Conservation (phyloP, 1,140 invertebrate genomes). For the Marisa cornuarietis region DNA sequence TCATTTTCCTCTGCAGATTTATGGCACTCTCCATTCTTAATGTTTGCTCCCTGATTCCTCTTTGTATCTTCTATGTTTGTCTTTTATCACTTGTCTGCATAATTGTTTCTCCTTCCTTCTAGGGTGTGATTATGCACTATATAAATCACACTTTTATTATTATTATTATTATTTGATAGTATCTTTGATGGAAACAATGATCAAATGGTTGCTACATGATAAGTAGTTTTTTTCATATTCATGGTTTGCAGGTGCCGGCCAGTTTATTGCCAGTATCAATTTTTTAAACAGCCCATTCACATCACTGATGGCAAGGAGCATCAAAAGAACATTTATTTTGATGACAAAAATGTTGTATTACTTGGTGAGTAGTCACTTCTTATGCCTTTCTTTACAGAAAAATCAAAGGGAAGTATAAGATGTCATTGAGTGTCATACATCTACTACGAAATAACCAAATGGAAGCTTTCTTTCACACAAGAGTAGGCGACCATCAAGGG, state of each 20-base stretch:
- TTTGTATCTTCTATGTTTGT: too few relatives aligned
- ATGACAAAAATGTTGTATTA: slow-evolving; percentile 63
- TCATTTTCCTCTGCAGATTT: too few relatives aligned
- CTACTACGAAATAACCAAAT: too few relatives aligned
- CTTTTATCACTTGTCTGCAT: too few relatives aligned
- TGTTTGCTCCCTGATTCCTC: too few relatives aligned
- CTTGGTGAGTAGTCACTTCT: slow-evolving; percentile 45
- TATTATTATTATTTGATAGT: neutral
- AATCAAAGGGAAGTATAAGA: too few relatives aligned
- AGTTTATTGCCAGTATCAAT: slow-evolving; percentile 59
- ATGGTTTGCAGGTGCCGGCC: slow-evolving; percentile 57
- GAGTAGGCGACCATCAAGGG: too few relatives aligned
- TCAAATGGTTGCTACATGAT: neutral
- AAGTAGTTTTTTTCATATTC: slow-evolving; percentile 6
- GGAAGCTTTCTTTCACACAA: too few relatives aligned
- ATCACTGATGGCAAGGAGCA: slow-evolving; percentile 53
- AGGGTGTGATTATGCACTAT: neutral
- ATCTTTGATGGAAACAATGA: neutral
- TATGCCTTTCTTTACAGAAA: too few relatives aligned
- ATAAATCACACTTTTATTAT: neutral
- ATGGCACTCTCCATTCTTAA: too few relatives aligned
- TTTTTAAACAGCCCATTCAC: slow-evolving; percentile 56
- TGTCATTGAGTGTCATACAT: too few relatives aligned
- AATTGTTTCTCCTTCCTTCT: too few relatives aligned
- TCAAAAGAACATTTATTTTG: slow-evolving; percentile 58